phyloP scores from a whole-genome alignment of 2,113 vertebrate genomes.

The Caranx ignobilis region DNA sequence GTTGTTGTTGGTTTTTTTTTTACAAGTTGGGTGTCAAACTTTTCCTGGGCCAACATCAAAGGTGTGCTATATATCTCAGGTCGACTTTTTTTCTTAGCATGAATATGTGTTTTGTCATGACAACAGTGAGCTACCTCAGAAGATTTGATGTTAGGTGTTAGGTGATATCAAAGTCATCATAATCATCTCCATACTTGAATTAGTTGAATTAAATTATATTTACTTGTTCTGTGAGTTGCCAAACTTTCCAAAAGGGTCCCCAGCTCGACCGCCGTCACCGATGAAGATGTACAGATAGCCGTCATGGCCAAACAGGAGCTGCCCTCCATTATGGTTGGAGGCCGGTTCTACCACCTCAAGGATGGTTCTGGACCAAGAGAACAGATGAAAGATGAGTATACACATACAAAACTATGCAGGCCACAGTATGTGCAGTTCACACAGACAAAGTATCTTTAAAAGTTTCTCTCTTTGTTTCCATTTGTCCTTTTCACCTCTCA shows the following conservation, averaged over 20 bases:
- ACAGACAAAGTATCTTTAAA: not conserved
- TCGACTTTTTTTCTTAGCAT: not conserved
- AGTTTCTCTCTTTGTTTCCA: not conserved
- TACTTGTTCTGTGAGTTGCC: slow-evolving; percentile 90
- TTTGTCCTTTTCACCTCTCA: slow-evolving; percentile 79
- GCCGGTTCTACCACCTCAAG: slow-evolving; percentile 87
- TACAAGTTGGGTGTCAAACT: not conserved
- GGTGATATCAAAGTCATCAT: not conserved
- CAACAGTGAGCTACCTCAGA: not conserved
- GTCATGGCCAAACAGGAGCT: slow-evolving; percentile 86
- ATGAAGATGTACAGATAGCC: slow-evolving; percentile 88
- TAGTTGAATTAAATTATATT: slow-evolving; percentile 27
- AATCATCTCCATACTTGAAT: not conserved
- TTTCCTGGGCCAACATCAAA: not conserved
- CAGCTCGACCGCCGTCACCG: slow-evolving; percentile 86
- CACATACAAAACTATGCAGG: not conserved
- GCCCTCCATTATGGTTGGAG: slow-evolving; percentile 89
- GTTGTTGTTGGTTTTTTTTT: not conserved
- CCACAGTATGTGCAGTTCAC: not conserved
- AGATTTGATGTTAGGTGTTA: not conserved
- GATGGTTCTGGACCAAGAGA: slow-evolving; percentile 65
- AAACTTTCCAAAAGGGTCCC: slow-evolving; percentile 88
- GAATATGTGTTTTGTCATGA: not conserved
- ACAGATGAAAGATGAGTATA: not conserved
- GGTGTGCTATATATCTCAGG: not conserved